Evolutionary conservation across 1,140 invertebrate genomes (phyloP).

Genomic region (Diachasmimorpha longicaudata): DNA sequence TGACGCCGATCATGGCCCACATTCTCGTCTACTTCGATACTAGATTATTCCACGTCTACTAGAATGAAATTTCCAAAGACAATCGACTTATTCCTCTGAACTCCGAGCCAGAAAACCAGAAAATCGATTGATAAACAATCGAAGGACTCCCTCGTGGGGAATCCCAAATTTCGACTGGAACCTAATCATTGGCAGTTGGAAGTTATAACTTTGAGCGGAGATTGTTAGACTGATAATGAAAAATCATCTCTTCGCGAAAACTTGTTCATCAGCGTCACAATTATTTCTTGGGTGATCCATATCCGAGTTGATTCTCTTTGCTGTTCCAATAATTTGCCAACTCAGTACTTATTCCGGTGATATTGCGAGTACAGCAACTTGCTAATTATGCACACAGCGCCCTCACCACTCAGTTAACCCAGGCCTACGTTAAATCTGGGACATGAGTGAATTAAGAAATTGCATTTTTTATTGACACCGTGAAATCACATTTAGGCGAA

Average conservation of each 20-base stretch:
- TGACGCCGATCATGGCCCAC: not conserved
- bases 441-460: not conserved
- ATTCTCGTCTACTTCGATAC: not conserved
- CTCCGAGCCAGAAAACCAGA: too few relatives aligned
- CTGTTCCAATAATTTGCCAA: not conserved
- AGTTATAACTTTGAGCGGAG: not conserved
- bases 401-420: not conserved
- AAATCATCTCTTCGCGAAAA: not conserved
- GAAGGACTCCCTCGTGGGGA: not conserved
- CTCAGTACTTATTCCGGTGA: not conserved
- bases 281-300: not conserved
- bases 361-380: not conserved
- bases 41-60: not conserved
- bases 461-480: not conserved
- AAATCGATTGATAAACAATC: not conserved
- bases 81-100: too few relatives aligned
- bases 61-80: too few relatives aligned
- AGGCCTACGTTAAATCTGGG: not conserved
- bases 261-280: not conserved
- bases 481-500: not conserved
- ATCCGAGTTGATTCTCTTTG: not conserved
- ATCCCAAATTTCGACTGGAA: not conserved
- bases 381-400: not conserved
- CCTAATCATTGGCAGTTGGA: not conserved
- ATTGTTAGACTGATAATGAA: not conserved